Base-by-base conservation (phyloP, 2,888 invertebrate genomes). In the Dorcus hopei region DNA sequence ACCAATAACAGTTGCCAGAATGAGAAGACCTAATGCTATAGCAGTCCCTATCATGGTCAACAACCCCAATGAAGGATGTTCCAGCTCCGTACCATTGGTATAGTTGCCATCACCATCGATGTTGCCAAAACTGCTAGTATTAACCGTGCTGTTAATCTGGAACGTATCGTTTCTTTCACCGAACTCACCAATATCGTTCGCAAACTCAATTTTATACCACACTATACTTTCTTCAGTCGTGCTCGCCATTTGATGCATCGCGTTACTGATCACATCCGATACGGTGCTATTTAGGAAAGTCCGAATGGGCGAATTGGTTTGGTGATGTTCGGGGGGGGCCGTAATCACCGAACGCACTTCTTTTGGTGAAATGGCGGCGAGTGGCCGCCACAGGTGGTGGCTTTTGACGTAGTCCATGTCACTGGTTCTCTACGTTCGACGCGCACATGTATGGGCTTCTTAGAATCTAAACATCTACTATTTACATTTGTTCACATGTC, bases 1-100 rank as follows among this genome's bases (percentile, higher is more conserved):
- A 86, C 86, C 85, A 70, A 86, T 83, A 67, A 86, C 83, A 65
- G 86, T 86, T 57, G 85, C 83, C 66, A 86, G 76, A 66, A 86
- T 85, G 62, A 86, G 82, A 68, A 85, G 76, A 61, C 85, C 86
- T 63, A 86, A 79, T 40, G 83, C 72, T 54, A 84, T 75, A 38
- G 85, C 85, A 66, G 84, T 86, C 66, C 79, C 80, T 57, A 88
- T 85, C 73, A 85, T 85, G 61, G 85, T 83, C 61, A 86, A 77
- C 69, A 88, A 80, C 60, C 82, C 81, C 61, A 83, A 79, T 52
- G 82, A 77, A 7, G 26, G 26, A 59, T 80, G 74, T 65, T 82
- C 81, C 71, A 80, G 80, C 74, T 79, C 77, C 77, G 68, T 70
- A 5, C 61, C 64, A 14, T 53, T 55, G 8, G 54, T 57, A 9